Evolutionary conservation across 2,113 vertebrate genomes (phyloP).

Genomic region (Xenopus laevis): DNA sequence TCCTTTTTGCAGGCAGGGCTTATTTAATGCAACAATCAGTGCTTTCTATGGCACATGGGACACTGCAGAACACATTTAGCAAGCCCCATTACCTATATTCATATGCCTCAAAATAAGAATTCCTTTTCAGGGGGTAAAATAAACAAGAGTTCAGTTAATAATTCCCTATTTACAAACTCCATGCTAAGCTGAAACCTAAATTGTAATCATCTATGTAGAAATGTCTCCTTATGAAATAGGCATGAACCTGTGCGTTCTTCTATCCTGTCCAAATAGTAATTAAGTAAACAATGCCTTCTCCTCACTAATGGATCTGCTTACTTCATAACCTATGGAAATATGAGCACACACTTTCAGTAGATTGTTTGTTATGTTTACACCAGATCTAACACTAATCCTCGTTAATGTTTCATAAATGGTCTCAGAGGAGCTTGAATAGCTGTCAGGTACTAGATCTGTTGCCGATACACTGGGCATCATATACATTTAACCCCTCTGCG

Average conservation of each 20-base stretch:
- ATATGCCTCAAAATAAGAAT: background rate
- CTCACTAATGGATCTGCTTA: conserved; percentile 61
- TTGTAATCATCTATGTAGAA: conserved; percentile 21
- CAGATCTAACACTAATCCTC: conserved; percentile 70
- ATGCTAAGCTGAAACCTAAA: conserved; percentile 26
- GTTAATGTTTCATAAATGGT: conserved; percentile 73
- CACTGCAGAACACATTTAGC: background rate
- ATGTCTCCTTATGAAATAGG: conserved; percentile 41
- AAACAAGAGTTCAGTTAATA: background rate
- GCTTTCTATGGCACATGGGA: background rate
- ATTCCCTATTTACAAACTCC: conserved; percentile 6
- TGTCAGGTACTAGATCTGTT: conserved; percentile 61
- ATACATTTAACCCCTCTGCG: conserved; percentile 46
- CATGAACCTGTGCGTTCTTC: conserved; percentile 48
- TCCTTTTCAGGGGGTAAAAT: background rate
- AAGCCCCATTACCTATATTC: background rate
- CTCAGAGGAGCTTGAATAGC: conserved; percentile 64
- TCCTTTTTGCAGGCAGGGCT: too few relatives aligned
- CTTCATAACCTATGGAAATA: conserved; percentile 66
- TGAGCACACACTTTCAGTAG: conserved; percentile 60
- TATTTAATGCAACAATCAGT: background rate
- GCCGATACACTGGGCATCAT: conserved; percentile 44
- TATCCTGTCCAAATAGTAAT: conserved; percentile 36
- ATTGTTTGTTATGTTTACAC: conserved; percentile 69
- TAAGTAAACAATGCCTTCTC: conserved; percentile 52